Conservation (phyloP, 2,113 vertebrate genomes). For the Pyrgilauda ruficollis region DNA sequence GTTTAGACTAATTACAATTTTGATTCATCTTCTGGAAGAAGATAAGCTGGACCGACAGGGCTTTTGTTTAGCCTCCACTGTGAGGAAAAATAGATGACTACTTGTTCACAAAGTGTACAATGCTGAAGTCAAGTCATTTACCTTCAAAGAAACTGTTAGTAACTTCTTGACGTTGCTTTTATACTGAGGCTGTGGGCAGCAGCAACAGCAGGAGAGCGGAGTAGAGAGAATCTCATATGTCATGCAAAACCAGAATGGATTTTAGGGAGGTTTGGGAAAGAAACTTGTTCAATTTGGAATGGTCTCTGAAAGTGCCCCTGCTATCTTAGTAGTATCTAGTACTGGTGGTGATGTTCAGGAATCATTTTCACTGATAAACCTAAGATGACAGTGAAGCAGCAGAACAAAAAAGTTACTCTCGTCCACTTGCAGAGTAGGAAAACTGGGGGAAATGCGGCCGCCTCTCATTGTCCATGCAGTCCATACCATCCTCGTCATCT, state of each 20-base stretch:
- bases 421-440: conserved; percentile 96
- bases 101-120: conserved; percentile 54
- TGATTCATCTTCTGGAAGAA: conserved; percentile 69
- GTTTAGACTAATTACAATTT: conserved; percentile 67
- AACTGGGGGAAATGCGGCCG: conserved; percentile 98
- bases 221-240: conserved; percentile 65
- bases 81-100: conserved; percentile 62
- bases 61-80: conserved; percentile 66
- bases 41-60: conserved; percentile 57
- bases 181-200: conserved; percentile 69
- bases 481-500: conserved; percentile 98
- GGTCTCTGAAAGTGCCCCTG: conserved; percentile 71
- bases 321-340: conserved; percentile 66
- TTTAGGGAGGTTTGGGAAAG: conserved; percentile 40
- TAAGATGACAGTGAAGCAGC: conserved; percentile 75
- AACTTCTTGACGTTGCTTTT: conserved; percentile 71
- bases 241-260: conserved; percentile 77
- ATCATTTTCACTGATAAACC: conserved; percentile 77
- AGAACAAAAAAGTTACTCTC: conserved; percentile 82
- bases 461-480: conserved; percentile 93
- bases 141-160: conserved; percentile 63
- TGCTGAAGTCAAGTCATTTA: conserved; percentile 62
- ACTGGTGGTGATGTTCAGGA: conserved; percentile 76
- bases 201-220: conserved; percentile 74
- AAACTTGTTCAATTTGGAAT: conserved; percentile 66